phyloP scores from a whole-genome alignment of 2,113 vertebrate species.

The Xenopus borealis region DNA sequence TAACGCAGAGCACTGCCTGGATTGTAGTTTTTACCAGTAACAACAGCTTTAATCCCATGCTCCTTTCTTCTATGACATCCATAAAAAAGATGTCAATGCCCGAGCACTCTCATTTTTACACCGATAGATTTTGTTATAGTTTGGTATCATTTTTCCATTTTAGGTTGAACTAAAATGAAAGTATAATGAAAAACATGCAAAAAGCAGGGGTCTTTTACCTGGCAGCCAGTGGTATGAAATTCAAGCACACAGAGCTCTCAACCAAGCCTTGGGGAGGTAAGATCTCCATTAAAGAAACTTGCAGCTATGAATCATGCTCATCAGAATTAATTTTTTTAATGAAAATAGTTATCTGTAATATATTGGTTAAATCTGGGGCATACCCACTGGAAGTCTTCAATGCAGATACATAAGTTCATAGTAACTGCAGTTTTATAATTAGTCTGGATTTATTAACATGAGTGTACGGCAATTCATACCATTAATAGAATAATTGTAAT shows the following conservation, averaged over 20 bases:
- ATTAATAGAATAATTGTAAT: no score
- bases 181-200: slow-evolving; percentile 91
- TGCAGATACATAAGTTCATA: no score
- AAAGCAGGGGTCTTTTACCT: slow-evolving; percentile 81
- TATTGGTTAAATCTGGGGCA: no score
- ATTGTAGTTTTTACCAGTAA: slow-evolving; percentile 5
- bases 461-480: no score
- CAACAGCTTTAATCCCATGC: not conserved
- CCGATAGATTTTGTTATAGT: slow-evolving; percentile 8
- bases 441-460: no score
- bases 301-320: no score
- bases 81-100: no score
- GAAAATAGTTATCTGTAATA: no score
- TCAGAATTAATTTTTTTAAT: no score
- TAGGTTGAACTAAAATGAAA: slow-evolving; percentile 95
- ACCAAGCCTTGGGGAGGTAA: slow-evolving; percentile 95
- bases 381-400: no score
- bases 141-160: slow-evolving; percentile 18
- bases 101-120: not conserved
- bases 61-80: no score
- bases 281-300: slow-evolving; percentile 19
- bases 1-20: slow-evolving; percentile 20
- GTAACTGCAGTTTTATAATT: no score
- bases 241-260: slow-evolving; percentile 92
- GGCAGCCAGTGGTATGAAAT: slow-evolving; percentile 95